Conservation (phyloP, 2,797 vertebrate genomes). For the Malacoraja senta region DNA sequence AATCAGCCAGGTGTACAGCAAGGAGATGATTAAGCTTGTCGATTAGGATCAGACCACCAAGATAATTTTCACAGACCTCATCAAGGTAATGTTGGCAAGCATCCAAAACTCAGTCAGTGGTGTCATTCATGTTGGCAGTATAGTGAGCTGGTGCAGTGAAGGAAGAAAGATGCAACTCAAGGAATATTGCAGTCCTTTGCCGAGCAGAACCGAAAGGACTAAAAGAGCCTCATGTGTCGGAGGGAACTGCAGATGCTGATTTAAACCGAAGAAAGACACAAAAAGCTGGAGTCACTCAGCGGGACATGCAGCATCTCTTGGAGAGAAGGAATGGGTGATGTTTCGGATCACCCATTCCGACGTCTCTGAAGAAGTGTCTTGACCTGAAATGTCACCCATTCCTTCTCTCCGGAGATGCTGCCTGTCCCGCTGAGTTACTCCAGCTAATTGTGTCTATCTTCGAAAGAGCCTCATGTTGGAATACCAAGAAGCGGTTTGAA, state of each 20-base stretch:
- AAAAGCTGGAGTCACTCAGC: too few species aligned
- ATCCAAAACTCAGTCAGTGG: background rate
- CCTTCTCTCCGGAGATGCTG: too few species aligned
- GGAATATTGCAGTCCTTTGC: background rate
- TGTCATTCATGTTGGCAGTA: background rate
- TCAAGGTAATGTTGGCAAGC: background rate
- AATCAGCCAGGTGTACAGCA: background rate
- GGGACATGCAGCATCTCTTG: too few species aligned
- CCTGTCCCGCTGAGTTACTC: too few species aligned
- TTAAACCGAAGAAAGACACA: too few species aligned
- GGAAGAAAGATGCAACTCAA: background rate
- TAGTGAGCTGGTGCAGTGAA: background rate
- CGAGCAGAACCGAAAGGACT: background rate
- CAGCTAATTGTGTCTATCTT: too few species aligned
- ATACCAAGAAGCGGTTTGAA: background rate
- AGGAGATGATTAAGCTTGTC: background rate
- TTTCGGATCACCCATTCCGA: too few species aligned
- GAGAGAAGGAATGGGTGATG: too few species aligned
- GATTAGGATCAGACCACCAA: background rate
- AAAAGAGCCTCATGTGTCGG: too few species aligned
- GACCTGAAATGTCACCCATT: too few species aligned
- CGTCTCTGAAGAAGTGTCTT: too few species aligned
- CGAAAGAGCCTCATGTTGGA: background rate
- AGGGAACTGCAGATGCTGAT: too few species aligned
- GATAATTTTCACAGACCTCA: background rate